phyloP scores from a whole-genome alignment of 1,140 invertebrate genomes.

The Leptinotarsa texana region DNA sequence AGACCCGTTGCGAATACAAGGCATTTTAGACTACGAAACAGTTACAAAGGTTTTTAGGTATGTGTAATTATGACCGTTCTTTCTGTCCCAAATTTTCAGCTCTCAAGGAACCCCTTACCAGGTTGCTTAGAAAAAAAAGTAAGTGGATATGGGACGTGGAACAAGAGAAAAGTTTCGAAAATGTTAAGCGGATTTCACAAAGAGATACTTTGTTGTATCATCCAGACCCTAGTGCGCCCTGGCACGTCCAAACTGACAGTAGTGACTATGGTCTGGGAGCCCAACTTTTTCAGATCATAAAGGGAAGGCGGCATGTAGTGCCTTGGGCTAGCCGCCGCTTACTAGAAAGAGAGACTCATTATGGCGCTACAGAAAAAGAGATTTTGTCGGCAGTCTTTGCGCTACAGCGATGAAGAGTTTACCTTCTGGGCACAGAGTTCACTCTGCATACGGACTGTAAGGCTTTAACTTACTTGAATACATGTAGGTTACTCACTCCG shows the following conservation, averaged over 20 bases:
- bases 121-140: too few relatives aligned
- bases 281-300: not conserved
- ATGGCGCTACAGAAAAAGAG: not conserved
- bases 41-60: not conserved
- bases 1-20: not conserved
- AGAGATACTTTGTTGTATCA: not conserved
- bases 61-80: not conserved
- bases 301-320: not conserved
- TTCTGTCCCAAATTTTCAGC: too few relatives aligned
- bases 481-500: not conserved
- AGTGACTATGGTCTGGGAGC: not conserved
- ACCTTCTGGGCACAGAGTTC: not conserved
- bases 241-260: not conserved
- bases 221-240: not conserved
- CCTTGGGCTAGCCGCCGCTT: not conserved
- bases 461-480: not conserved
- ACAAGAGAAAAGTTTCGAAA: not conserved
- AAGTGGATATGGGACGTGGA: not conserved
- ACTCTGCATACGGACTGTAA: not conserved
- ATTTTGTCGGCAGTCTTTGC: not conserved
- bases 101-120: too few relatives aligned
- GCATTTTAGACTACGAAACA: not conserved
- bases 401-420: not conserved
- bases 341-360: not conserved
- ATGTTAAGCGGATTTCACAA: not conserved